Conservation (phyloP, 2,113 vertebrate species). For the Dissostichus mawsoni region DNA sequence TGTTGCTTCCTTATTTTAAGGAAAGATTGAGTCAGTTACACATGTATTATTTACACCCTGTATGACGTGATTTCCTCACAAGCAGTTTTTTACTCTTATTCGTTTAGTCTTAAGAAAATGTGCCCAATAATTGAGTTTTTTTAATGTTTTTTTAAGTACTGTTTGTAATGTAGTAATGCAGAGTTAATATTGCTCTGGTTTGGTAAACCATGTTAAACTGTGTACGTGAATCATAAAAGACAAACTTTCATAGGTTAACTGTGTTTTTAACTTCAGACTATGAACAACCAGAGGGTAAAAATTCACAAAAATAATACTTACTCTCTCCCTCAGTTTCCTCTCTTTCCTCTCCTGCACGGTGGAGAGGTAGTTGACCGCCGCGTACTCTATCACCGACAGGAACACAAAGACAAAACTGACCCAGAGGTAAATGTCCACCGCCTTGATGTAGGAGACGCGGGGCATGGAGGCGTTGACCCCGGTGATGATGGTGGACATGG, state of each 20-base stretch:
- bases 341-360: slow-evolving; percentile 87
- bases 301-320: slow-evolving; percentile 60
- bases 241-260: slow-evolving; percentile 8
- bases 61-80: background rate
- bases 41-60: background rate
- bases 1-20: background rate
- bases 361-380: slow-evolving; percentile 88
- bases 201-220: background rate
- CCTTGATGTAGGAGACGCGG: slow-evolving; percentile 97
- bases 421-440: slow-evolving; percentile 98
- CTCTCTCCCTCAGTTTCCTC: slow-evolving; percentile 85
- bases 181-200: background rate
- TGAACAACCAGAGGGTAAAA: background rate
- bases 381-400: slow-evolving; percentile 96
- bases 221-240: background rate
- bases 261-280: slow-evolving; percentile 6
- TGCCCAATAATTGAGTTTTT: too few relatives aligned
- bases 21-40: background rate
- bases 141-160: background rate
- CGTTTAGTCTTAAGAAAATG: background rate
- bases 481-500: slow-evolving; percentile 91
- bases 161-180: background rate
- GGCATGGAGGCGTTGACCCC: slow-evolving; percentile 99
- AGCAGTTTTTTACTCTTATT: background rate
- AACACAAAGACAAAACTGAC: slow-evolving; percentile 99